Percentiles rank a stretch among this genome's conserved stretches.
phyloP scores from a whole-genome alignment of 2,113 vertebrate genomes.

The Cavia aperea region DNA sequence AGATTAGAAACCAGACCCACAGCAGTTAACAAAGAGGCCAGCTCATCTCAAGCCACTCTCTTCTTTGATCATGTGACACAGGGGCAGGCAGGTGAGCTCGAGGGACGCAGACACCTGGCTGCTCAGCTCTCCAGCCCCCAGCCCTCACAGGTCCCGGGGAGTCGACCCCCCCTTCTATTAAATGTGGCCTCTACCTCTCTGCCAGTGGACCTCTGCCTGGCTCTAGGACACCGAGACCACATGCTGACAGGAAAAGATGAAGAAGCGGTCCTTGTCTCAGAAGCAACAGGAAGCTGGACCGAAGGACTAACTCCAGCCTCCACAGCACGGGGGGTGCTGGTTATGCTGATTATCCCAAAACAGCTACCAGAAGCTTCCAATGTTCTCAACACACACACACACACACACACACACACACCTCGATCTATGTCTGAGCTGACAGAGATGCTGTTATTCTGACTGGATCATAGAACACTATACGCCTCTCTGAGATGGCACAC shows the following conservation, averaged over 20 bases:
- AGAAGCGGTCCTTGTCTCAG: not conserved
- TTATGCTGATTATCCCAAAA: not conserved
- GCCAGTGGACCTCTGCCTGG: not conserved
- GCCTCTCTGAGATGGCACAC: not conserved
- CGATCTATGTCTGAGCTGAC: not conserved
- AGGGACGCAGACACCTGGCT: not conserved
- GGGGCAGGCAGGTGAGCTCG: not conserved
- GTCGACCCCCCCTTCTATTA: not conserved
- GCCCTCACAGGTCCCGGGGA: not conserved
- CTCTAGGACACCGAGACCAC: not conserved
- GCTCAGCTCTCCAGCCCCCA: not conserved
- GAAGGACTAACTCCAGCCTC: not conserved
- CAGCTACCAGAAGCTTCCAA: not conserved
- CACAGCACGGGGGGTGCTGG: accelerated
- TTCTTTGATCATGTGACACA: not conserved
- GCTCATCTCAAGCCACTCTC: not conserved
- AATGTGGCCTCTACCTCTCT: not conserved
- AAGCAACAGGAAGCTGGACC: not conserved
- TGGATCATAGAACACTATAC: not conserved
- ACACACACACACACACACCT: not conserved
- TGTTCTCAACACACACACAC: not conserved
- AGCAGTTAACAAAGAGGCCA: not conserved
- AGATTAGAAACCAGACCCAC: not conserved
- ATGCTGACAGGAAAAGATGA: not conserved
- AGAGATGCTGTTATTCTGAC: not conserved